Evolutionary conservation across 2,113 vertebrate genomes (phyloP).

Genomic region (Bujurquina vittata): DNA sequence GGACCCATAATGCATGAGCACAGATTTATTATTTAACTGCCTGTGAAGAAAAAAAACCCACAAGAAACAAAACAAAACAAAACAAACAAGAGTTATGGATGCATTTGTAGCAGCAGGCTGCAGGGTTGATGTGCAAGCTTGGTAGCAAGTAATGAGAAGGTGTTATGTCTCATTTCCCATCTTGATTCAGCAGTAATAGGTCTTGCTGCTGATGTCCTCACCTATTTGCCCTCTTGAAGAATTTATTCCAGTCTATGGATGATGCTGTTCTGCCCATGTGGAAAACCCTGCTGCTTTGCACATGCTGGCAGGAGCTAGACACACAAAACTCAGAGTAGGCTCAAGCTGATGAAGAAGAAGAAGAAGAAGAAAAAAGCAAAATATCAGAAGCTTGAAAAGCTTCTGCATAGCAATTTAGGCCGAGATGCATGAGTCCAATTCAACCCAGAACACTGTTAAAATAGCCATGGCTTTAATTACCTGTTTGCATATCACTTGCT

Average conservation of each 20-base stretch:
- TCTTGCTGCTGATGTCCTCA: conserved; percentile 34
- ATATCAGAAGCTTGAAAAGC: too few relatives aligned
- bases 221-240: conserved; percentile 30
- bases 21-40: conserved; percentile 1
- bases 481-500: neutral
- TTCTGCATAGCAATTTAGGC: neutral
- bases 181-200: conserved; percentile 43
- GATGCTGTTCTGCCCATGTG: conserved; percentile 19
- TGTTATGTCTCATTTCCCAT: conserved; percentile 58
- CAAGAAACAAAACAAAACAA: neutral
- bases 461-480: too few relatives aligned
- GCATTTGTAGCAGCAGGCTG: conserved; percentile 4
- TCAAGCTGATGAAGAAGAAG: neutral
- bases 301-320: neutral
- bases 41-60: neutral
- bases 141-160: conserved; percentile 41
- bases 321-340: neutral
- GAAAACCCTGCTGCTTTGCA: conserved; percentile 21
- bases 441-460: too few relatives aligned
- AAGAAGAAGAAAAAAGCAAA: neutral
- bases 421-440: too few relatives aligned
- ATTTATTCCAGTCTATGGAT: conserved; percentile 24
- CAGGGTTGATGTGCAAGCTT: conserved; percentile 17
- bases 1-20: neutral
- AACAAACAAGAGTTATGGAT: neutral